Base-by-base conservation (phyloP, 1,140 invertebrate genomes). In the Scaptomyza montana region DNA sequence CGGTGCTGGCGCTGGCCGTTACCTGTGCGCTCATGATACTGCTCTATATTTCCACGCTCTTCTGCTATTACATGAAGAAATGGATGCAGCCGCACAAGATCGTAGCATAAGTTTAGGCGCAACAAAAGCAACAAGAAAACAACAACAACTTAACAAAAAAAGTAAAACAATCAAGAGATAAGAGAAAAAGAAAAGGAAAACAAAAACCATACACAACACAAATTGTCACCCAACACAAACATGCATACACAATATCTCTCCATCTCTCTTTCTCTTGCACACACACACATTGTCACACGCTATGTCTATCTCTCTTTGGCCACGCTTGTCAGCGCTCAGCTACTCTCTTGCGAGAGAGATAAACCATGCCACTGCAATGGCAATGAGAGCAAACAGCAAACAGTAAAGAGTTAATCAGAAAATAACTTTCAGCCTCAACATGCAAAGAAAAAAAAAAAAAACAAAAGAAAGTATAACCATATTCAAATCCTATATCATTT, bases 41-140 rank as follows among this genome's bases (percentile, higher is more conserved):
- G n/a, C 94, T 98, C 13, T 98, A 98, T 93, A 95, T 97, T 80
- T 96, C 95, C 59, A 98, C 96, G 25, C 94, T 97, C 73, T 97
- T 97, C 93, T 97, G 96, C 92, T 97, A 97, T 92, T 97, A 96
- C 93, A 97, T 97, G 95, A 96, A 96, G 91, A 97, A 97, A 91
- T 98, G 96, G 96, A 93, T 97, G 91, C 94, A 95, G 75, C 96
- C 96, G 16, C 94, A 95, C 64, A 97, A 97, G 92, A 95, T 96
- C 90, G 94, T 96, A 93, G 94, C 95, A 86, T 96, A 94, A 78
- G 73, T 59, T 67, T 49, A 69, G 57, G 71, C 47, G 57, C 43
- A 54, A 61, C 47, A 71, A 57, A 25, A 57, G 47, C 53, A 63
- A 45, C 45, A 46, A 39, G 30, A n/a, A n/a, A n/a, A 51, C 43